These are phyloP conservation scores for Perdix hodgsoniae DNA, from an alignment of 2,797 vertebrate genomes.

Conservation along the genomic window DNA sequence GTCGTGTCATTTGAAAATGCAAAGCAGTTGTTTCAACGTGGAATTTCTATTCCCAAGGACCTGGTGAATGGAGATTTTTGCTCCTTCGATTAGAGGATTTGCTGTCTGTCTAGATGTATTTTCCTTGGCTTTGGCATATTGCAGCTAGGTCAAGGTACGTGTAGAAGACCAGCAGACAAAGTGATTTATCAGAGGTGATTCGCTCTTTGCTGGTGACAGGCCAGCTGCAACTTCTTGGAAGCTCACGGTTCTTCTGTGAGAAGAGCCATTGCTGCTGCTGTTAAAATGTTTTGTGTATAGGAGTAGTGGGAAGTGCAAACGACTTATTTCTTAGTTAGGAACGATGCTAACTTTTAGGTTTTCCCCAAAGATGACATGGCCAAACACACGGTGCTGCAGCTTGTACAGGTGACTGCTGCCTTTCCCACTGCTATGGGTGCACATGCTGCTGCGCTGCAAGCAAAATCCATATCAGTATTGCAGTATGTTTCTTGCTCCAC, in stretches of 20 bases:
- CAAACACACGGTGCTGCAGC: neutral
- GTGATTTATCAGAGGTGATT: neutral
- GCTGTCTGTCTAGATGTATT: neutral
- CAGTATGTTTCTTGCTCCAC: neutral
- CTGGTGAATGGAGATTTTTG: neutral
- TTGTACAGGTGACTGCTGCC: neutral
- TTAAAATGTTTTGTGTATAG: neutral
- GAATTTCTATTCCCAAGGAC: slow-evolving; percentile 11
- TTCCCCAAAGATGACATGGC: neutral
- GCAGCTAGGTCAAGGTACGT: neutral
- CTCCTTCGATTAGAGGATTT: neutral
- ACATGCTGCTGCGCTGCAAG: neutral
- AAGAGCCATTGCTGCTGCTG: neutral
- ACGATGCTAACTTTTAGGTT: neutral
- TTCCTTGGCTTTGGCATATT: neutral
- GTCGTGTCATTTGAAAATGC: slow-evolving; percentile 38
- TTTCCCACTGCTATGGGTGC: neutral
- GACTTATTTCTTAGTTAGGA: neutral
- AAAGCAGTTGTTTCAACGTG: neutral
- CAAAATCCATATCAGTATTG: neutral
- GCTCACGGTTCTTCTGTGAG: neutral
- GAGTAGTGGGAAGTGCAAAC: neutral
- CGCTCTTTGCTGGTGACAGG: neutral
- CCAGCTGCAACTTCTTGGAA: neutral
- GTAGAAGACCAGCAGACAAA: neutral